Conservation (phyloP, 2,797 vertebrate species). For the Clarias pachynema region DNA sequence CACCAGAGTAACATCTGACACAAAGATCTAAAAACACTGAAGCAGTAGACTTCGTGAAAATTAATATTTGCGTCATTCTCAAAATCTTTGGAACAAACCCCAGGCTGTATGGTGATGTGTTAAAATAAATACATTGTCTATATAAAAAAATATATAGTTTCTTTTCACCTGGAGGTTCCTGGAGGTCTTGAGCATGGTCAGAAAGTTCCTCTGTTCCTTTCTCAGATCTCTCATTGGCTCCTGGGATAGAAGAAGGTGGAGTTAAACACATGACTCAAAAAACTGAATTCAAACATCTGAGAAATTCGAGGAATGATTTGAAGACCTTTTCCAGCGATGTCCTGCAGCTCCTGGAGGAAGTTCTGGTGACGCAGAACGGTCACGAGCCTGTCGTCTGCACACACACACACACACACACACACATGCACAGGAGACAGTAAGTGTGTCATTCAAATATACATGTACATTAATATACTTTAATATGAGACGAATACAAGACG, state of each 20-base stretch:
- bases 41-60: too few species aligned
- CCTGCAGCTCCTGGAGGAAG: slow-evolving; percentile 90
- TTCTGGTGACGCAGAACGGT: slow-evolving; percentile 89
- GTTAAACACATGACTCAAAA: background rate
- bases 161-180: slow-evolving; percentile 62
- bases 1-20: too few species aligned
- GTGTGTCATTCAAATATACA: too few species aligned
- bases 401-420: slow-evolving; percentile 23
- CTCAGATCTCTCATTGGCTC: slow-evolving; percentile 76
- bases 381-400: slow-evolving; percentile 89
- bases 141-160: background rate
- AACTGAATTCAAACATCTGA: background rate
- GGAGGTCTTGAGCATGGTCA: slow-evolving; percentile 70
- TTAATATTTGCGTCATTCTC: too few species aligned
- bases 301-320: background rate
- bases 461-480: too few species aligned
- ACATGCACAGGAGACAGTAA: background rate
- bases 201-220: slow-evolving; percentile 66
- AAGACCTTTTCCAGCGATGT: slow-evolving; percentile 87
- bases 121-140: too few species aligned
- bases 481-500: too few species aligned
- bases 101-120: background rate
- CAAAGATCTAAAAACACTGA: too few species aligned
- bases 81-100: too few species aligned
- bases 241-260: slow-evolving; percentile 64